These are phyloP conservation scores for Solenopsis fugax DNA, from an alignment of 1,140 invertebrate genomes.

Conservation along the genomic window DNA sequence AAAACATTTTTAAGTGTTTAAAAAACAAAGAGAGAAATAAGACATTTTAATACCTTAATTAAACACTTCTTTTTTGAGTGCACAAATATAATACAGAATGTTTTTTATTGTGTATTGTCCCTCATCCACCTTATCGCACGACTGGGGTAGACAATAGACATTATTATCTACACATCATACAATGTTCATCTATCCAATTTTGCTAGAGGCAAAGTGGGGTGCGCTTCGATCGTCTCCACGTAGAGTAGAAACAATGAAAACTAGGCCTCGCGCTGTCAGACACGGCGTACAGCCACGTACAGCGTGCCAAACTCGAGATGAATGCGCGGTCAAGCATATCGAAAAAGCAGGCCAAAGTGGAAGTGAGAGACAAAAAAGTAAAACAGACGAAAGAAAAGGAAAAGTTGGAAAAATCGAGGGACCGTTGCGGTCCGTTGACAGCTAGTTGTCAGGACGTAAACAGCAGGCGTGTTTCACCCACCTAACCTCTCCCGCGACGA, in stretches of 20 bases:
- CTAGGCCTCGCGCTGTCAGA: neutral
- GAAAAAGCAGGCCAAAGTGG: neutral
- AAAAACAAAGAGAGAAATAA: too few species aligned
- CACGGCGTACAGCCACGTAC: too few species aligned
- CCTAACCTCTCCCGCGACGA: constrained; percentile 84
- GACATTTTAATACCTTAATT: too few species aligned
- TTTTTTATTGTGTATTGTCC: too few species aligned
- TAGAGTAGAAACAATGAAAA: neutral
- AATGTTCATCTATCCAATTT: neutral
- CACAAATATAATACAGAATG: too few species aligned
- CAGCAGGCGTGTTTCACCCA: constrained; percentile 64
- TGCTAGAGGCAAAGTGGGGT: neutral
- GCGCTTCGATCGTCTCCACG: constrained; percentile 1
- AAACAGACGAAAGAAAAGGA: too few species aligned
- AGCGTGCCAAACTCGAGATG: neutral
- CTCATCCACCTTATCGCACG: neutral
- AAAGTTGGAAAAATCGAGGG: neutral
- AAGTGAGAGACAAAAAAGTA: neutral
- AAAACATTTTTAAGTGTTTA: too few species aligned
- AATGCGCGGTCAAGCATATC: neutral
- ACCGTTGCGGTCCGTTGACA: neutral
- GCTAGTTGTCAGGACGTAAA: neutral
- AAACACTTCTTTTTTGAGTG: too few species aligned
- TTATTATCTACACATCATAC: neutral
- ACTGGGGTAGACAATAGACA: neutral